A percentile compares a stretch with the other conserved stretches of the same genome.
phyloP scores from a whole-genome alignment of 2,888 invertebrate species.

The Pseudococcus viburni region DNA sequence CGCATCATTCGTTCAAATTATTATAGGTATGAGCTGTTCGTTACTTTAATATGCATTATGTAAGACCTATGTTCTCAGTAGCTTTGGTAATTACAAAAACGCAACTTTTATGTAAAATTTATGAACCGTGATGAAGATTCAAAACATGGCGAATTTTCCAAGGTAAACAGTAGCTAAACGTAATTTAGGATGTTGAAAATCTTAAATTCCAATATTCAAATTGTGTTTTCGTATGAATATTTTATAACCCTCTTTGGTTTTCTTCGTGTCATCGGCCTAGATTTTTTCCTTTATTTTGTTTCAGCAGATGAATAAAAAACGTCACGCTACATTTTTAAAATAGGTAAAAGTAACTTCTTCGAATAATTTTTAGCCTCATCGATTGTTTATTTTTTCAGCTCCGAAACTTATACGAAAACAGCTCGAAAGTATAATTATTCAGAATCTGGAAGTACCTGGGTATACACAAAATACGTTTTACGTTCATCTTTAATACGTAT shows the following conservation, averaged over 20 bases:
- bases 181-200: constrained; percentile 37
- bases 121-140: background rate
- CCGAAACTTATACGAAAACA: too few relatives aligned
- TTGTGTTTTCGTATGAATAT: constrained; percentile 45
- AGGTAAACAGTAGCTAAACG: constrained; percentile 9
- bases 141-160: background rate
- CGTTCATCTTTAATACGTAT: too few relatives aligned
- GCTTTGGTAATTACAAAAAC: background rate
- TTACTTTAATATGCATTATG: too few relatives aligned
- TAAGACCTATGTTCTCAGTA: background rate
- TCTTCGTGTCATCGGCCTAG: background rate
- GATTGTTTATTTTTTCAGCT: too few relatives aligned
- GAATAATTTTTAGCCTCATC: too few relatives aligned
- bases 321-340: background rate
- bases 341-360: background rate
- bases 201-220: constrained; percentile 20
- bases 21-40: too few relatives aligned
- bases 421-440: too few relatives aligned
- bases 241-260: constrained; percentile 4
- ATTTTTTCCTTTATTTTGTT: background rate
- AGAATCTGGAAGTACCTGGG: too few relatives aligned
- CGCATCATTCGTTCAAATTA: too few relatives aligned
- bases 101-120: background rate
- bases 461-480: too few relatives aligned
- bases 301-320: background rate